Conservation (phyloP, 2,888 invertebrate genomes). For the Amblyjoppa fuscipennis region DNA sequence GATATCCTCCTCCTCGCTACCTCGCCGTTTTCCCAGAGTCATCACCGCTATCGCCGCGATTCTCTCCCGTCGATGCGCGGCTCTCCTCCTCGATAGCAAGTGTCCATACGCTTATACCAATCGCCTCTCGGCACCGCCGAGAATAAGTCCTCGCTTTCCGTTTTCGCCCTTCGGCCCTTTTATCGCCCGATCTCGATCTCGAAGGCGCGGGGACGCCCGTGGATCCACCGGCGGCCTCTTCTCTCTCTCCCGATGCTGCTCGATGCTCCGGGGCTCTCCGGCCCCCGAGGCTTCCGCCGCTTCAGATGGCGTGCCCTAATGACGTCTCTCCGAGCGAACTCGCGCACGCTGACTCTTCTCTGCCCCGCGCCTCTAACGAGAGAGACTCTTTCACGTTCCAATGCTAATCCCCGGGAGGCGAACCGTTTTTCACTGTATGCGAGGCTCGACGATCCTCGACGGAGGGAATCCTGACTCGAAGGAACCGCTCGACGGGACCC, state of each 20-base stretch:
- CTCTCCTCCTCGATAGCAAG: constrained; percentile 53
- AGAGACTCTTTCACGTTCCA: constrained; percentile 81
- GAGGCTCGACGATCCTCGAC: neutral
- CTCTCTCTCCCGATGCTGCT: constrained; percentile 71
- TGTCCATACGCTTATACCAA: constrained; percentile 44
- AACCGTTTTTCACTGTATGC: constrained; percentile 20
- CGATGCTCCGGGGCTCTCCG: neutral
- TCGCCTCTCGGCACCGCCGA: constrained; percentile 44
- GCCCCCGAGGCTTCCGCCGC: constrained; percentile 73
- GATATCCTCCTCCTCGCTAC: constrained; percentile 54
- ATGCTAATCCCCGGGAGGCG: constrained; percentile 79
- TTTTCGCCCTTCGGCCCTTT: constrained; percentile 62
- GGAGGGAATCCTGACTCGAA: neutral
- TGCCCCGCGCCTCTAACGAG: constrained; percentile 78
- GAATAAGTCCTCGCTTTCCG: constrained; percentile 41
- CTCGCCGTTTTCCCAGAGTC: constrained; percentile 33
- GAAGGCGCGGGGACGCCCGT: constrained; percentile 45
- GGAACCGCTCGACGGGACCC: neutral
- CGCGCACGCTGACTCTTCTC: constrained; percentile 73
- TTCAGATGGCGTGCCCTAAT: constrained; percentile 84
- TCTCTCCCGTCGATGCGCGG: neutral
- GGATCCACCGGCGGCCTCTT: constrained; percentile 46
- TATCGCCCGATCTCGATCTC: constrained; percentile 65
- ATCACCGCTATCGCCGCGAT: neutral
- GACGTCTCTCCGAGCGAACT: constrained; percentile 81